Percentiles rank a stretch among this genome's conserved stretches.
phyloP scores from a whole-genome alignment of 2,888 invertebrate species.

The Sthenelais limicola region DNA sequence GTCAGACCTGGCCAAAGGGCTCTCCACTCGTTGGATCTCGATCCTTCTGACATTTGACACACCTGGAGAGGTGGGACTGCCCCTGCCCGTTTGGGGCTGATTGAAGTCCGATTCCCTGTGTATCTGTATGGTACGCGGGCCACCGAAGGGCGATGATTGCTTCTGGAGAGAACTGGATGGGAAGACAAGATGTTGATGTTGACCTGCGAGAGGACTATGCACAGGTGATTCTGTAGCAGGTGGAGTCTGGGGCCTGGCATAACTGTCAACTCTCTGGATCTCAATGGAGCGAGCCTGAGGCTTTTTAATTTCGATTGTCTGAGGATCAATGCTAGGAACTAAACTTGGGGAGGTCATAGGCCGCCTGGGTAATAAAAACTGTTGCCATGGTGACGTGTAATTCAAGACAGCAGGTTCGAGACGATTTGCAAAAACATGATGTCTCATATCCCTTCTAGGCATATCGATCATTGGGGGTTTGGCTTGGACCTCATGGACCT shows the following conservation, averaged over 20 bases:
- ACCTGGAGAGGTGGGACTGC: not conserved
- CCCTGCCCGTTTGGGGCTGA: conserved; percentile 1
- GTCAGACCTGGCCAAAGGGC: conserved; percentile 5
- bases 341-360: not conserved
- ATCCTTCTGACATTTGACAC: not conserved
- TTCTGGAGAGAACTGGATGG: too few relatives aligned
- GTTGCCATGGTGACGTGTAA: conserved; percentile 12
- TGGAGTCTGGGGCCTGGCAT: too few relatives aligned
- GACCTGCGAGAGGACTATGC: too few relatives aligned
- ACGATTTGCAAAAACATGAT: not conserved
- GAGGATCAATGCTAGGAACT: not conserved
- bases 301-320: conserved; percentile 10
- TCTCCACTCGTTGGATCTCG: conserved; percentile 26
- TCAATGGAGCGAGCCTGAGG: conserved; percentile 19
- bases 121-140: conserved; percentile 11
- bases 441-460: not conserved
- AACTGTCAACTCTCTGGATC: conserved; percentile 29
- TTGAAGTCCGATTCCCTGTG: not conserved
- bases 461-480: conserved; percentile 21
- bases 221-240: too few relatives aligned
- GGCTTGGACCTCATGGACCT: conserved; percentile 29
- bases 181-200: too few relatives aligned
- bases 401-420: conserved; percentile 1
- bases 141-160: too few relatives aligned
- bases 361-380: not conserved